These are phyloP conservation scores for Gadus chalcogrammus DNA, from an alignment of 2,113 vertebrate species.

Conservation along the genomic window DNA sequence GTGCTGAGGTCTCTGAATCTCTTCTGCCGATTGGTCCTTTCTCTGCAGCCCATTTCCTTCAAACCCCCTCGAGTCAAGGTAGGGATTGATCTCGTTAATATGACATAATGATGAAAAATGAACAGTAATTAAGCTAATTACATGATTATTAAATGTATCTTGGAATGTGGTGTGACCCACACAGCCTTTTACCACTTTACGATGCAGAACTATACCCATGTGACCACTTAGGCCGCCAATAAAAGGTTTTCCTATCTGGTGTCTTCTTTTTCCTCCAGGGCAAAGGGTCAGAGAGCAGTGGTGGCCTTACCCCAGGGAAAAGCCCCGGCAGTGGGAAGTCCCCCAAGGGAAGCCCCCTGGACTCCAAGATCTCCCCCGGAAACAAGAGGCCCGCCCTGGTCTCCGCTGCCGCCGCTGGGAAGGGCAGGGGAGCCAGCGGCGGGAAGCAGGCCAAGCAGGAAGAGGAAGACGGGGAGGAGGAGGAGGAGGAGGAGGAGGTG, in stretches of 20 bases:
- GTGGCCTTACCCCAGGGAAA: constrained; percentile 35
- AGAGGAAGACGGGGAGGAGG: constrained; percentile 19
- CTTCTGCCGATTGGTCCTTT: constrained; percentile 86
- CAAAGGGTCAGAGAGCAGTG: constrained; percentile 34
- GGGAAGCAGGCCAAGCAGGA: constrained; percentile 61
- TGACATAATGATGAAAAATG: too few relatives aligned
- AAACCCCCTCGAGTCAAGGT: constrained; percentile 82
- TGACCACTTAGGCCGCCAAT: too few relatives aligned
- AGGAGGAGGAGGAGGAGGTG: constrained; percentile 31
- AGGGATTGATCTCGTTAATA: background rate
- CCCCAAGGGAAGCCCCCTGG: constrained; percentile 28
- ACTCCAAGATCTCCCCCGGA: constrained; percentile 56
- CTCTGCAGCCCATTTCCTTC: constrained; percentile 86
- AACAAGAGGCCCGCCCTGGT: constrained; percentile 55
- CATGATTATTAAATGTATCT: too few relatives aligned
- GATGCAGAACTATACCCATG: too few relatives aligned
- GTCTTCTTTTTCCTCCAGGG: constrained; percentile 31
- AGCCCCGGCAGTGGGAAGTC: constrained; percentile 18
- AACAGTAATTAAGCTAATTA: too few relatives aligned
- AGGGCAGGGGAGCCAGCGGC: constrained; percentile 43
- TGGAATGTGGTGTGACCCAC: too few relatives aligned
- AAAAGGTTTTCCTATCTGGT: background rate
- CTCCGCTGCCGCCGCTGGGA: constrained; percentile 6
- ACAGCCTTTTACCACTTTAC: too few relatives aligned
- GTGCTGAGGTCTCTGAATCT: constrained; percentile 85